Base-by-base conservation (phyloP, 2,888 invertebrate species). In the Hipparchia sbordonii region DNA sequence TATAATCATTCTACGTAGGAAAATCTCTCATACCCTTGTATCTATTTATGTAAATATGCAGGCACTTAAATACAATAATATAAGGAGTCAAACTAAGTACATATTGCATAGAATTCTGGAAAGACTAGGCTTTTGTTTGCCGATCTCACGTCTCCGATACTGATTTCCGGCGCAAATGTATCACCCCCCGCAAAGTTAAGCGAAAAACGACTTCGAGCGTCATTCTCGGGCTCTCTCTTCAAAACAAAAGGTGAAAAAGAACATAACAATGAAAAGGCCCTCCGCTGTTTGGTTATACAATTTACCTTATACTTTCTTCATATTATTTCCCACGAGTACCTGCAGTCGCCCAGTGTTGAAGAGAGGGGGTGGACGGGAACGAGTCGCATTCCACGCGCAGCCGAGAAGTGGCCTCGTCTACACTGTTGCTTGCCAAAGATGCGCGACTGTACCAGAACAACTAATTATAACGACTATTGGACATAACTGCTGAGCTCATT, bases 101-200 rank as follows among this genome's bases (percentile, higher is more conserved):
- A 2, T 57, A 39, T 2, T 39, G n/a, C 13, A 56, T 56, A 56
- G 56, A 51, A 33, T 48, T 65, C 51, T 52, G 12, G 6, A 56
- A 67, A 56, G 45, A 67, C 73, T 62, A 73, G 56, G 70, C 77
- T 73, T 78, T 80, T 91, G 86, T 91, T 91, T 91, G 87, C 85
- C 72, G 83, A 90, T 92, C 92, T 87, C 91, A 92, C 90, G 86
- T 78, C 79, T 77, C 77, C 74, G 79, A 79, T 80, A 80, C 78
- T 78, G 77, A 84, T 84, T 86, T 89, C 89, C 89, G 87, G 86
- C 82, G 85, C 83, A 79, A 84, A 84, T 81, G 78, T 82, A 74
- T 72, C 76, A 75, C 74, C 74, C 75, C 74, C 73, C 68, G 73
- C 70, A 57, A 66, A 71, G 51, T 65, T 66, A 54, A 39, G 60